phyloP scores from a whole-genome alignment of 1,140 invertebrate genomes.

The Drosophila bocki region DNA sequence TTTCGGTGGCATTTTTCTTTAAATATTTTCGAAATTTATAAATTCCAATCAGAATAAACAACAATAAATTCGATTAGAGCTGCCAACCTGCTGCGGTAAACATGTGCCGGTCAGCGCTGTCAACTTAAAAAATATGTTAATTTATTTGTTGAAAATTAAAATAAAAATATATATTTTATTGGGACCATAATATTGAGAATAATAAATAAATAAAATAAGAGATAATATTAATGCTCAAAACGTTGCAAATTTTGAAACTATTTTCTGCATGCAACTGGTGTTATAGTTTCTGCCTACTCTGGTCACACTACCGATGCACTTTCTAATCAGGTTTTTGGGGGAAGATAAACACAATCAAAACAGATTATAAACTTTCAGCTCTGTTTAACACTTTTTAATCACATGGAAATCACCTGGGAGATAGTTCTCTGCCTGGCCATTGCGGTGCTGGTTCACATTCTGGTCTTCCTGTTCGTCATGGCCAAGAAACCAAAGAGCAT shows the following conservation, averaged over 20 bases:
- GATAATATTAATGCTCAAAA: not conserved
- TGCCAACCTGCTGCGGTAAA: constrained; percentile 9
- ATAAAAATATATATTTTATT: not conserved
- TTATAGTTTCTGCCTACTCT: not conserved
- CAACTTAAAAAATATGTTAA: not conserved
- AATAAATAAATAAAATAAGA: not conserved
- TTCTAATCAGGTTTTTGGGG: constrained; percentile 36
- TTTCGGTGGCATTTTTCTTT: constrained; percentile 88
- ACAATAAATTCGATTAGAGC: constrained; percentile 29
- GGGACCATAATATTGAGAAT: not conserved
- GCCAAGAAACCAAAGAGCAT: constrained; percentile 64
- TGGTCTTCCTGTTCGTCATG: constrained; percentile 72
- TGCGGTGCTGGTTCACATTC: constrained; percentile 52
- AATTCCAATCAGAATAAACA: constrained; percentile 34
- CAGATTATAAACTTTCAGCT: constrained; percentile 15
- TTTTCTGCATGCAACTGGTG: constrained; percentile 7
- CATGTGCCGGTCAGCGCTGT: constrained; percentile 28
- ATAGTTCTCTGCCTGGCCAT: constrained; percentile 39
- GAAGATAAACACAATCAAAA: not conserved
- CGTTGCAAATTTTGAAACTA: not conserved
- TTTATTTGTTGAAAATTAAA: not conserved
- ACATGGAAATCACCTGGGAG: constrained; percentile 68
- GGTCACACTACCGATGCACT: constrained; percentile 27
- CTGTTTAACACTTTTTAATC: not conserved
- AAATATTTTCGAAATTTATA: constrained; percentile 8